These are phyloP conservation scores for Troglohyphantes excavatus DNA, from an alignment of 2,888 invertebrate genomes.

Conservation along the genomic window DNA sequence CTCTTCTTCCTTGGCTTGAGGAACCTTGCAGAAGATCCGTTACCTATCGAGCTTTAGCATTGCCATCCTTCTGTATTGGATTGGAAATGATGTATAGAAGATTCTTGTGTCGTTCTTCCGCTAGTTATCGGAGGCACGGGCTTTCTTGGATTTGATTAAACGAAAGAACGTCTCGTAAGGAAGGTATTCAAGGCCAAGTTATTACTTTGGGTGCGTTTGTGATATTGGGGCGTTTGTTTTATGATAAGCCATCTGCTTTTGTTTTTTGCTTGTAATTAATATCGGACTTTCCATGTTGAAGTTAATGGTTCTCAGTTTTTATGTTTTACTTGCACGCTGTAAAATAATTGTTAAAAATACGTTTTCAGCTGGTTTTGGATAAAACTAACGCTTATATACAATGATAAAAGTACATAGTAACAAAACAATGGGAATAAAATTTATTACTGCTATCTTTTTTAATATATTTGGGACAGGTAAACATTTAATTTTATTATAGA, in stretches of 20 bases:
- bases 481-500: too few relatives aligned
- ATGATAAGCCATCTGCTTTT: not conserved
- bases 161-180: not conserved
- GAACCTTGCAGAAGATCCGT: not conserved
- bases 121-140: slow-evolving; percentile 36
- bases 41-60: slow-evolving; percentile 42
- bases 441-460: too few relatives aligned
- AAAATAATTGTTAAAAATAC: too few relatives aligned
- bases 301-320: too few relatives aligned
- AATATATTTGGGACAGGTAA: too few relatives aligned
- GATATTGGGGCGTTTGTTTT: not conserved
- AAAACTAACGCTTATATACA: too few relatives aligned
- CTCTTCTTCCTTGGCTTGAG: slow-evolving; percentile 10
- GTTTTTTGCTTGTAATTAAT: not conserved
- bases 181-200: not conserved
- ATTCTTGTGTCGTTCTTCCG: not conserved
- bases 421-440: too few relatives aligned
- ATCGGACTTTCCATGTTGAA: not conserved
- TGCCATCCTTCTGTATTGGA: slow-evolving; percentile 23
- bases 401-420: too few relatives aligned
- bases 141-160: slow-evolving; percentile 49
- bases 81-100: slow-evolving; percentile 43
- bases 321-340: too few relatives aligned
- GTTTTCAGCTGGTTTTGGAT: too few relatives aligned
- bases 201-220: slow-evolving; percentile 18